Evolutionary conservation across 1,140 invertebrate species (phyloP).

Genomic region (Cepaea nemoralis): DNA sequence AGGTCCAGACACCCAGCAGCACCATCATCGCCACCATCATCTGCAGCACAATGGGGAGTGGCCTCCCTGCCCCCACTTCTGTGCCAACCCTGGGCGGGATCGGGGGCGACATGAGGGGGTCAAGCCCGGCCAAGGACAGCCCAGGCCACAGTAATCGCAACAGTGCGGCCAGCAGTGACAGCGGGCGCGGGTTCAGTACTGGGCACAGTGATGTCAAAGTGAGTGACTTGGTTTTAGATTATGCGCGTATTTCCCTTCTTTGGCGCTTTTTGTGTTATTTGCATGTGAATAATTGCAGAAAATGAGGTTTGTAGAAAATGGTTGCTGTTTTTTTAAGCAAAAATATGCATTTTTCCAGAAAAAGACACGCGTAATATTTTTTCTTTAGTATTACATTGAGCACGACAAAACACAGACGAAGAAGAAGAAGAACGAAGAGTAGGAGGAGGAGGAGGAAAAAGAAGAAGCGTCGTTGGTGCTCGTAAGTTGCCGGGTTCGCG

Average conservation of each 20-base stretch:
- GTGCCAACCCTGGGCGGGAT: constrained; percentile 28
- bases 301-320: neutral
- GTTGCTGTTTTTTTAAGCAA: no score
- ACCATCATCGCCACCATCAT: neutral
- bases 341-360: no score
- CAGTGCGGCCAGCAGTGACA: constrained; percentile 92
- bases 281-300: neutral
- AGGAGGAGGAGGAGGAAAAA: no score
- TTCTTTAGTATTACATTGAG: no score
- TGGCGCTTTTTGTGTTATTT: neutral
- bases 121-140: constrained; percentile 89
- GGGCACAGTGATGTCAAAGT: constrained; percentile 61
- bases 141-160: constrained; percentile 83
- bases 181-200: constrained; percentile 84
- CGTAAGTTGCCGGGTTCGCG: no score
- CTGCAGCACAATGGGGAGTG: constrained; percentile 49
- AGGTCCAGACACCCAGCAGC: neutral
- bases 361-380: no score
- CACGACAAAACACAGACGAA: no score
- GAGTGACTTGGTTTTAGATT: neutral
- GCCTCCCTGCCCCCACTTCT: constrained; percentile 21
- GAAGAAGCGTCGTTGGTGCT: no score
- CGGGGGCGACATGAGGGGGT: constrained; percentile 70
- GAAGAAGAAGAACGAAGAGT: no score
- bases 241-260: no score